phyloP scores from a whole-genome alignment of 2,888 invertebrate genomes.

The Chaitophorus viminalis region DNA sequence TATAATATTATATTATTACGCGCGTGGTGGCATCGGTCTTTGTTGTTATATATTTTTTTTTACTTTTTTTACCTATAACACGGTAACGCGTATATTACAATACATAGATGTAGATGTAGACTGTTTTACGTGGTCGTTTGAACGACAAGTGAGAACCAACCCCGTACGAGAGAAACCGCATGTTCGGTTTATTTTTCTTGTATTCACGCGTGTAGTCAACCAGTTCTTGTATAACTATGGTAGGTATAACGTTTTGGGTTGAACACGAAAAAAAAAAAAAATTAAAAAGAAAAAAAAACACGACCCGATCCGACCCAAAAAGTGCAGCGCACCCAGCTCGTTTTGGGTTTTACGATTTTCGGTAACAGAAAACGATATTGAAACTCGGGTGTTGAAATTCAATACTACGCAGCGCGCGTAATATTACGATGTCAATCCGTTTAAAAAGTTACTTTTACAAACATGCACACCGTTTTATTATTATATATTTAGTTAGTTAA shows the following conservation, averaged over 20 bases:
- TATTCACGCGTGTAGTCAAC: neutral
- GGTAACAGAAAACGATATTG: neutral
- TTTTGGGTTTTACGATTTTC: neutral
- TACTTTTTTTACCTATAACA: conserved; percentile 6
- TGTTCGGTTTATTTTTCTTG: neutral
- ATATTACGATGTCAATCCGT: neutral
- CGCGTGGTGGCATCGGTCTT: neutral
- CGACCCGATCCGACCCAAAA: neutral
- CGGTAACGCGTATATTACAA: no score
- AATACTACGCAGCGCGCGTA: neutral
- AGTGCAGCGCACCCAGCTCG: neutral
- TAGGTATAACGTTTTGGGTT: neutral
- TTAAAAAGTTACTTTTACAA: neutral
- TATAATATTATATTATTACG: no score
- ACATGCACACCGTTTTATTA: neutral
- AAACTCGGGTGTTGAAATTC: conserved; percentile 12
- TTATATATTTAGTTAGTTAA: conserved; percentile 21
- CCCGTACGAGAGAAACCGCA: neutral
- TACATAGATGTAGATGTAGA: no score
- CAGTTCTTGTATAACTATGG: no score
- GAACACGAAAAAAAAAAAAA: neutral
- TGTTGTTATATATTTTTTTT: neutral
- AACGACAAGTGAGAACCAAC: neutral
- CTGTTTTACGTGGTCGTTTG: neutral
- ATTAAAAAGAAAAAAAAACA: no score